phyloP scores from a whole-genome alignment of 2,797 vertebrate genomes.

The Sarcoramphus papa region DNA sequence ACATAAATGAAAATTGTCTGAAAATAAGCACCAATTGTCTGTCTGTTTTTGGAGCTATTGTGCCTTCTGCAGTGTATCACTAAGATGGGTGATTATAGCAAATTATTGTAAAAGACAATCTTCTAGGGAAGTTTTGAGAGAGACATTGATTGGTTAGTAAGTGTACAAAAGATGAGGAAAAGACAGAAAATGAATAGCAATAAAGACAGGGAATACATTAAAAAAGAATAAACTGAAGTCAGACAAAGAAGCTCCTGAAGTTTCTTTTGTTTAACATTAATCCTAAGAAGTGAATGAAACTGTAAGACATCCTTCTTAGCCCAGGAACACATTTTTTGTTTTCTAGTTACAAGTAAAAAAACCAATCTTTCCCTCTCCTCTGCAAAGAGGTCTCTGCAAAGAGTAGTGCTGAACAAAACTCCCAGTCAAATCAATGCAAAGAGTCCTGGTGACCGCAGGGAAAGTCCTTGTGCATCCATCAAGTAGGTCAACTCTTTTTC shows the following conservation, averaged over 20 bases:
- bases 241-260: neutral
- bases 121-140: constrained; percentile 17
- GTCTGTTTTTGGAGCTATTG: constrained; percentile 33
- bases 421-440: neutral
- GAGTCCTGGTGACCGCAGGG: neutral
- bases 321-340: neutral
- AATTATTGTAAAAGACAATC: constrained; percentile 39
- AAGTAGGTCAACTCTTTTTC: rapidly evolving
- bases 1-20: constrained; percentile 40
- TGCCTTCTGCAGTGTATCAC: constrained; percentile 13
- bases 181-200: neutral
- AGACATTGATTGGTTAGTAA: constrained; percentile 26
- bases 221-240: neutral
- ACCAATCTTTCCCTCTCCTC: neutral
- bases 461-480: neutral
- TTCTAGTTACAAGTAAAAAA: neutral
- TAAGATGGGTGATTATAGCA: constrained; percentile 27
- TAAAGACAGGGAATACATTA: neutral
- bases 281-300: neutral
- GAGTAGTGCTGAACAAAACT: neutral
- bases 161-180: neutral
- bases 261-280: neutral
- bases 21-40: constrained; percentile 53
- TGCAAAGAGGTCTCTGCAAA: neutral
- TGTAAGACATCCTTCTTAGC: neutral